Conservation (phyloP, 2,888 invertebrate species). For the Candidula unifasciata region DNA sequence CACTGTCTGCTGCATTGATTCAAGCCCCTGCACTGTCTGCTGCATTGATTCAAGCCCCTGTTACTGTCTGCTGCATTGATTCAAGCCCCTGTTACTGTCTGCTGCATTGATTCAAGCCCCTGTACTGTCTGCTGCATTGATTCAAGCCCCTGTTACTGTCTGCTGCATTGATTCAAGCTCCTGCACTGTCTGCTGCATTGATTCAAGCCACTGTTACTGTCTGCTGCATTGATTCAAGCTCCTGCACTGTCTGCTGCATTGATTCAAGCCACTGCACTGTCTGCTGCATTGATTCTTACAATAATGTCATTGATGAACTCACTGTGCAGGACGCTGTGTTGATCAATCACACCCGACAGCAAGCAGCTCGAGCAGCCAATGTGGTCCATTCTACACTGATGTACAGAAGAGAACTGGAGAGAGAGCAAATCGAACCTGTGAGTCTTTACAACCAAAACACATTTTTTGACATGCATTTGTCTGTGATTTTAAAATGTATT, state of each 20-base stretch:
- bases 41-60: not conserved
- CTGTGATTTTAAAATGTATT: not conserved
- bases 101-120: not conserved
- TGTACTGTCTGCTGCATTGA: not conserved
- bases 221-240: not conserved
- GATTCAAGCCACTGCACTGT: not conserved
- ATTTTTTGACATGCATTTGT: not conserved
- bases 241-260: not conserved
- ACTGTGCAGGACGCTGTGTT: slow-evolving; percentile 77
- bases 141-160: not conserved
- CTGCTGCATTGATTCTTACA: not conserved
- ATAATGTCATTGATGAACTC: not conserved
- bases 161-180: not conserved
- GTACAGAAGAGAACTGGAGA: slow-evolving; percentile 92
- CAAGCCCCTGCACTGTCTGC: not conserved
- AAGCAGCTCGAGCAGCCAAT: slow-evolving; percentile 91
- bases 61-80: not conserved
- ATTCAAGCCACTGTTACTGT: not conserved
- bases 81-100: not conserved
- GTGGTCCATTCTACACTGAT: slow-evolving; percentile 89
- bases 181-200: not conserved
- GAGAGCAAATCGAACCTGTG: slow-evolving; percentile 96
- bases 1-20: not conserved
- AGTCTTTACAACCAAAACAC: slow-evolving; percentile 70
- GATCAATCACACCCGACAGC: slow-evolving; percentile 76